Evolutionary conservation across 2,888 invertebrate genomes (phyloP).

Genomic region (Pediacus dermestoides): DNA sequence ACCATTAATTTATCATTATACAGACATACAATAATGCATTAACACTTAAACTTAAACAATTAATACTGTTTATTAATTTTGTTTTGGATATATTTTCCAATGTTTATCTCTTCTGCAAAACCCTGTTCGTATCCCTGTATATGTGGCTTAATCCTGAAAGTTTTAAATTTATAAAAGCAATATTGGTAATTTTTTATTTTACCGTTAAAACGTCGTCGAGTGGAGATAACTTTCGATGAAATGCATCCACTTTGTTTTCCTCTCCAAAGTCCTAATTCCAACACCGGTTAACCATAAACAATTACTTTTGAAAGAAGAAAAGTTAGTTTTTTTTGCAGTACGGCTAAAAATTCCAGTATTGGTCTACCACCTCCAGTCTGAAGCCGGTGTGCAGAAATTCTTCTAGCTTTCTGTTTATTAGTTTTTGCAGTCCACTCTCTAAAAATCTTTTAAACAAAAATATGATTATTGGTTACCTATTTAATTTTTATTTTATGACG

Average conservation of each 20-base stretch:
- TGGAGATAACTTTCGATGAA: neutral
- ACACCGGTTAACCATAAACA: neutral
- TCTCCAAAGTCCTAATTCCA: neutral
- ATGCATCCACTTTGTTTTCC: neutral
- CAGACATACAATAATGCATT: too few relatives aligned
- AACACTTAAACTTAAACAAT: too few relatives aligned
- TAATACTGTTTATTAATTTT: too few relatives aligned
- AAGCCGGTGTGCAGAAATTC: neutral
- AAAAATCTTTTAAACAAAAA: neutral
- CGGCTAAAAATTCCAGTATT: constrained; percentile 1
- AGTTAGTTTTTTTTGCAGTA: neutral
- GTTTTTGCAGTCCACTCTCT: constrained; percentile 1
- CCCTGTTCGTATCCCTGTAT: constrained; percentile 1
- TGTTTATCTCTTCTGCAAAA: too few relatives aligned
- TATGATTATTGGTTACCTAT: too few relatives aligned
- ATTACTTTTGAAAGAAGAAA: constrained; percentile 1
- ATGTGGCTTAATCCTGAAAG: neutral
- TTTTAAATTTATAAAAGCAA: neutral
- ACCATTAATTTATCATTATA: too few relatives aligned
- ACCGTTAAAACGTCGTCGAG: constrained; percentile 1
- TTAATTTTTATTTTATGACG: too few relatives aligned
- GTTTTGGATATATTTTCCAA: too few relatives aligned
- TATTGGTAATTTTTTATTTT: neutral
- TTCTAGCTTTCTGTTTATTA: constrained; percentile 2
- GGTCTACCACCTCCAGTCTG: constrained; percentile 2